Evolutionary conservation across 2,888 invertebrate species (phyloP).

Genomic region (Luperina testacea): DNA sequence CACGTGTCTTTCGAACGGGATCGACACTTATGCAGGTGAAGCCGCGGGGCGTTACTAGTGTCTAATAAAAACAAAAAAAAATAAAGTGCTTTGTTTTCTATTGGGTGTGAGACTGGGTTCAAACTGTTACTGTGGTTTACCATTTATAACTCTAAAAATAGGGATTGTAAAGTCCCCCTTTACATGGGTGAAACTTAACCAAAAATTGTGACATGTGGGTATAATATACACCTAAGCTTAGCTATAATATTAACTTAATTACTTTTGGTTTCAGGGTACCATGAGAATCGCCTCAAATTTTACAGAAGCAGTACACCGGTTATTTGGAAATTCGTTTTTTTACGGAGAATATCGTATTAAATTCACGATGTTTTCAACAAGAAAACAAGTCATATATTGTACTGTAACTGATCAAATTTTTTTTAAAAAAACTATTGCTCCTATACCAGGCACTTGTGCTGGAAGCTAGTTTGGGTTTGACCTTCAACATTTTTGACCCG

Average conservation of each 20-base stretch:
- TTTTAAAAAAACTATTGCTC: not conserved
- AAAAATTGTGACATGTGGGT: not conserved
- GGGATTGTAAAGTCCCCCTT: not conserved
- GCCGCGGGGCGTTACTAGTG: too few species aligned
- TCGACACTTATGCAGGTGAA: too few species aligned
- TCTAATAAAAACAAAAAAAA: too few species aligned
- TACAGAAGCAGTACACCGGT: not conserved
- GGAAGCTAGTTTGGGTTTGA: not conserved
- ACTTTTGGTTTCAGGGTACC: not conserved
- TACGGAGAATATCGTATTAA: not conserved
- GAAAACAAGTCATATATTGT: not conserved
- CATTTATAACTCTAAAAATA: not conserved
- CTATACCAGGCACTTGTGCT: not conserved
- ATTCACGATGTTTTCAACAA: not conserved
- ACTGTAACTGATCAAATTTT: rapidly evolving
- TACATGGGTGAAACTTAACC: not conserved
- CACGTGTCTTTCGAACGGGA: too few species aligned
- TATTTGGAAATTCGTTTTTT: not conserved
- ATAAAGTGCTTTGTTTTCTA: too few species aligned
- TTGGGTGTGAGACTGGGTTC: too few species aligned
- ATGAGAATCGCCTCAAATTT: not conserved
- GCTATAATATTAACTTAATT: not conserved
- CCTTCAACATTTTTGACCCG: not conserved
- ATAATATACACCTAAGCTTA: too few species aligned
- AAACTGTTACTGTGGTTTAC: too few species aligned